These are phyloP conservation scores for Ectropis crepuscularia DNA, from an alignment of 2,888 invertebrate genomes.

Conservation along the genomic window DNA sequence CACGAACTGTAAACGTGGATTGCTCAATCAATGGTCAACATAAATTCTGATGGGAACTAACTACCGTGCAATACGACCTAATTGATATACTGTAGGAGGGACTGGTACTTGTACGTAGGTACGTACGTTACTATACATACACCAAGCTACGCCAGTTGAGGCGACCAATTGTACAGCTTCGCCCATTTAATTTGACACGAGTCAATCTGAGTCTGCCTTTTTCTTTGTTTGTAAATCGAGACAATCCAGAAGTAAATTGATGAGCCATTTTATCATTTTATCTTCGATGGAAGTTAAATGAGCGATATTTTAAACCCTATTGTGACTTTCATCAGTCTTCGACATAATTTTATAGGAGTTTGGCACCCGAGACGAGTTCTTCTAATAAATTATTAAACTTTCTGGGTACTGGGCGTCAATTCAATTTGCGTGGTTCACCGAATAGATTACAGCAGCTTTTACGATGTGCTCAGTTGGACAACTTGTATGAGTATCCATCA, in stretches of 20 bases:
- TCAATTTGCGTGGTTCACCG: conserved; percentile 8
- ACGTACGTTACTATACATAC: conserved; percentile 1
- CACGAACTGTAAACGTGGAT: conserved; percentile 47
- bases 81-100: conserved; percentile 65
- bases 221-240: conserved; percentile 36
- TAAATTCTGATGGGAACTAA: conserved; percentile 63
- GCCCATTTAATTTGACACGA: conserved; percentile 69
- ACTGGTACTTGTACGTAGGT: conserved; percentile 21
- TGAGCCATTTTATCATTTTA: conserved; percentile 24
- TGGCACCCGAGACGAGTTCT: conserved; percentile 11
- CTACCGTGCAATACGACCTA: conserved; percentile 64
- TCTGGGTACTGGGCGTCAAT: conserved; percentile 11
- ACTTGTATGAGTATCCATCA: too few species aligned
- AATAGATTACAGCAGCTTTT: neutral
- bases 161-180: conserved; percentile 60
- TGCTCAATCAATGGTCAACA: conserved; percentile 68
- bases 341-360: conserved; percentile 20
- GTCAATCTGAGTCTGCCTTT: conserved; percentile 49
- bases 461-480: neutral
- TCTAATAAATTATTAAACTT: conserved; percentile 21
- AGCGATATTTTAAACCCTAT: conserved; percentile 17
- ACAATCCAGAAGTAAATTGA: conserved; percentile 19
- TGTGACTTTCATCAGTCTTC: conserved; percentile 16
- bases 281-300: conserved; percentile 19
- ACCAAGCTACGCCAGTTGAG: conserved; percentile 33